Percentiles rank a stretch among this genome's conserved stretches.
phyloP scores from a whole-genome alignment of 2,113 vertebrate species.

The Parotia lawesii region DNA sequence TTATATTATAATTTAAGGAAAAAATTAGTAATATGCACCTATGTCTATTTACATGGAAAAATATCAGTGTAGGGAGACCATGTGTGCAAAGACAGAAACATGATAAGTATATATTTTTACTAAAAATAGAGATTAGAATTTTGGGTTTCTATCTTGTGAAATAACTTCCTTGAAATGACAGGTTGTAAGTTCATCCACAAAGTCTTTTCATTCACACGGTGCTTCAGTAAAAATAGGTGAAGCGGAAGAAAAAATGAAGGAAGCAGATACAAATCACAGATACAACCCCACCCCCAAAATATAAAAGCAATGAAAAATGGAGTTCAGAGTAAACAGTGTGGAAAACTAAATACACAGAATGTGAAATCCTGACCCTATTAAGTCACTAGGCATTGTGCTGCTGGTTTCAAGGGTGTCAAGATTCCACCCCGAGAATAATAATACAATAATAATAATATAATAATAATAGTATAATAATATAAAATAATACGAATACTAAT shows the following conservation, averaged over 20 bases:
- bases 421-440: background rate
- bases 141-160: background rate
- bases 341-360: slow-evolving; percentile 1
- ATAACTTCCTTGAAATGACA: background rate
- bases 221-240: background rate
- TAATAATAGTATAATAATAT: background rate
- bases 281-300: background rate
- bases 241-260: background rate
- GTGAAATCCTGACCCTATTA: background rate
- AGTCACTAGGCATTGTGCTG: background rate
- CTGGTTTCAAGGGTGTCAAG: background rate
- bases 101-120: background rate
- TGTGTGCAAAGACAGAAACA: background rate
- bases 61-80: background rate
- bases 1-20: background rate
- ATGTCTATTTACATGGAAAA: background rate
- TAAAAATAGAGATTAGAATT: background rate
- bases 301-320: background rate
- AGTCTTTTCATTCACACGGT: background rate
- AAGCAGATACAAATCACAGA: background rate
- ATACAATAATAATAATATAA: background rate
- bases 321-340: background rate
- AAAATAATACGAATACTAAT: background rate
- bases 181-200: background rate
- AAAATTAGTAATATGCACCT: background rate